Conservation (phyloP, 2,888 invertebrate species). For the Drosophila monieri region DNA sequence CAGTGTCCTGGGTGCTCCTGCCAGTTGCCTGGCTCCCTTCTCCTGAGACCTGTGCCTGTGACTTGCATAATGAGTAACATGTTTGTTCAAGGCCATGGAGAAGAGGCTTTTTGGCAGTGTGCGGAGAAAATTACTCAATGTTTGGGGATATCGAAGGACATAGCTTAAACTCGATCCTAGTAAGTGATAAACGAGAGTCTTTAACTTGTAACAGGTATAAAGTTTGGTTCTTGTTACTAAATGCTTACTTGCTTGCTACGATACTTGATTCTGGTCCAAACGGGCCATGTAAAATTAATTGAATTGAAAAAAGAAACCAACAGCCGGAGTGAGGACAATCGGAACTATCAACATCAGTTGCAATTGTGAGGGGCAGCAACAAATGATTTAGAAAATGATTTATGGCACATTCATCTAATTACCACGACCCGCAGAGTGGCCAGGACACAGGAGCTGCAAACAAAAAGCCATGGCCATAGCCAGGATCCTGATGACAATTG, state of each 20-base stretch:
- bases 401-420: conserved; percentile 77
- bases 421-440: conserved; percentile 68
- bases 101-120: conserved; percentile 20
- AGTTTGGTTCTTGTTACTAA: not conserved
- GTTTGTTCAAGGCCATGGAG: conserved; percentile 51
- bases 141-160: not conserved
- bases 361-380: conserved; percentile 44
- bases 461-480: conserved; percentile 60
- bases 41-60: conserved; percentile 44
- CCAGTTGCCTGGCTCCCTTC: conserved; percentile 1
- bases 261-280: not conserved
- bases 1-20: conserved; percentile 3
- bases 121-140: not conserved
- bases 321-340: conserved; percentile 14
- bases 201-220: not conserved
- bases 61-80: conserved; percentile 71
- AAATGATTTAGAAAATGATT: conserved; percentile 77
- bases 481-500: conserved; percentile 67
- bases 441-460: conserved; percentile 35
- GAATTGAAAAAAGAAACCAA: conserved; percentile 26
- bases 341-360: conserved; percentile 35
- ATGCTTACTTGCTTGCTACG: not conserved
- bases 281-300: conserved; percentile 7
- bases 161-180: not conserved
- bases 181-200: no score